Evolutionary conservation across 2,113 vertebrate species (phyloP), one percentile per base, ranked within the genome.

Genomic region (Poeciliopsis turrubarensis): DNA sequence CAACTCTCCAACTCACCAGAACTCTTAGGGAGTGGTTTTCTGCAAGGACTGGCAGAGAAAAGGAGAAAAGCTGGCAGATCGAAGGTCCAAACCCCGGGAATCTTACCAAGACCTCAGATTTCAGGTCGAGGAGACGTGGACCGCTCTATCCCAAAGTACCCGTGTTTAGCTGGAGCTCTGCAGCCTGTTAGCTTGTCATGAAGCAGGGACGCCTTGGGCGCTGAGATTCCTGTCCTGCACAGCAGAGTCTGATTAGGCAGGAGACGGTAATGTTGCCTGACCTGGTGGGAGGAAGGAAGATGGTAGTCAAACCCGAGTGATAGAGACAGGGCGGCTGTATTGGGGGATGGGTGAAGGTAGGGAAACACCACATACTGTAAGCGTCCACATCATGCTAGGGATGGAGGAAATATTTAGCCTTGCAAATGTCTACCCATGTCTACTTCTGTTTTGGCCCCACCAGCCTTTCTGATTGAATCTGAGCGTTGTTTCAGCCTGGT

Each of bases 241-340:
- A 86, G 85, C 80, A 72, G 82, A 88, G 91, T 90, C 81, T 90
- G 89, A 93, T 93, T 91, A 91, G 86, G 76, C 83, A 81, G 84
- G 87, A 86, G 89, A 90, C 81, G 80, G 84, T 83, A 82, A 90
- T 91, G 86, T 88, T 83, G 77, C 70, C 86, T 71, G 82, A 65
- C 86, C 76, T 84, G 89, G 78, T 83, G 79, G 87, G 73, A 86
- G 88, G 83, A 84, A 83, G 81, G 85, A 86, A 82, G 82, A 88
- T 67, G 78, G 84, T 77, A 84, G 77, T 85, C 81, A 86, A 83
- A 89, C 78, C 72, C 69, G 47, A 47, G 80, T 32, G 60, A 80
- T 71, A 60, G 85, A 83, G 78, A 1, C 57, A 60, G 29, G 54
- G 74, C 34, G 68, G 54, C 37, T 15, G 25, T 44, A n/a, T n/a